Evolutionary conservation across 2,113 vertebrate genomes (phyloP).

Genomic region (Helogale parvula): DNA sequence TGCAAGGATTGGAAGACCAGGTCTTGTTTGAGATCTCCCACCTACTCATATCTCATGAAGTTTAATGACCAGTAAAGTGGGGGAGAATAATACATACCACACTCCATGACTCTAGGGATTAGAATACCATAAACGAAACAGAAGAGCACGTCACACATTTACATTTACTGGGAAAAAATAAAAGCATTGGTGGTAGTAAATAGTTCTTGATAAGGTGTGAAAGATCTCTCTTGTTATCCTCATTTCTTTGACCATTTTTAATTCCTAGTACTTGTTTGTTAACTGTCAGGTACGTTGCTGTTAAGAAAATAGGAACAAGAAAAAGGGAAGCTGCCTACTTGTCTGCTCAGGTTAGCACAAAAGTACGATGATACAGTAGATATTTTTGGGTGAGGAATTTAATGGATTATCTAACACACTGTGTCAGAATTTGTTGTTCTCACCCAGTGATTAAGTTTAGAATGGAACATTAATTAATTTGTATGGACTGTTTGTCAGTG

Average conservation of each 20-base stretch:
- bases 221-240: background rate
- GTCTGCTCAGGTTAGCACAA: background rate
- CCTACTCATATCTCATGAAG: background rate
- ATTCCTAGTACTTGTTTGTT: background rate
- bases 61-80: conserved; percentile 3
- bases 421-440: conserved; percentile 17
- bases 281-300: background rate
- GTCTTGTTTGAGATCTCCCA: background rate
- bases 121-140: background rate
- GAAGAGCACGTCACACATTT: background rate
- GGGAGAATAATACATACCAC: no score
- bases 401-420: background rate
- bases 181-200: background rate
- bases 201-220: background rate
- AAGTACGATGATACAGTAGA: background rate
- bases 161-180: background rate
- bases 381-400: background rate
- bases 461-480: background rate
- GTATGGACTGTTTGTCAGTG: background rate
- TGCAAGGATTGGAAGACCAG: background rate
- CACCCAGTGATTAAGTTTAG: background rate
- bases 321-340: background rate
- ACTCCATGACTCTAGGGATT: background rate
- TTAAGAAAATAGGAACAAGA: background rate
- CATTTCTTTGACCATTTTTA: background rate